Base-by-base conservation (phyloP, 2,113 vertebrate genomes). In the Anguilla japonica region DNA sequence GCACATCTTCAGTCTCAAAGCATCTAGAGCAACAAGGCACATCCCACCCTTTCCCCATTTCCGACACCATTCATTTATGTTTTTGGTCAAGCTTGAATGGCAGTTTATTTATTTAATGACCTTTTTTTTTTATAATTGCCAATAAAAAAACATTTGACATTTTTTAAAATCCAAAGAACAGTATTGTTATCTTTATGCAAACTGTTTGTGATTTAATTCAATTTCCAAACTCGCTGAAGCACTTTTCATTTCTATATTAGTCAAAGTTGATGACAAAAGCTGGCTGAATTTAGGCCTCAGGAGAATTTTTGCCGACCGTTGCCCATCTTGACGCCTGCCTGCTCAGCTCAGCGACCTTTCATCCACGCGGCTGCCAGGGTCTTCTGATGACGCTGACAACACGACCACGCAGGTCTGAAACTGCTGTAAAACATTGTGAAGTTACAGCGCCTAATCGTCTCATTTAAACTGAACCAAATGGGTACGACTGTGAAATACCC, bases 381-480 rank as follows among this genome's bases (percentile, higher is more conserved):
- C 41, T 56, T 41, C 87, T 87, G 87, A 88, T 91, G 92, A 91
- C 91, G 90, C 91, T 90, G 91, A 92, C 91, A 91, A 53, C 50
- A 53, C 3, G 11, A 53, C 50, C 0, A 53, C 50, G 13, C 50
- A 13, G 50, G 13, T 53, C 50, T 53, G 50, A 13, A 53, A 53
- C 50, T 53, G 50, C 11, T 53, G 9, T 53, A 53, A 53, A 53
- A 53, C 13, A 14, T 14, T 53, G 9, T 53, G 11, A 53, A 53
- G 50, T 53, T 53, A 14, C 13, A 53, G 50, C 13, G 50, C 50
- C 13, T 53, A 53, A 53, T 53, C 7, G 13, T 53, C 50, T 53
- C 0, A 53, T 11, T 53, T 14, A 53, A 53, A 53, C 50, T 53
- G 50, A 53, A 53, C 60, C 53, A 53, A 83, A 41, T 78, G 43